Base-by-base conservation (phyloP, 2,113 vertebrate genomes). In the Cariama cristata region DNA sequence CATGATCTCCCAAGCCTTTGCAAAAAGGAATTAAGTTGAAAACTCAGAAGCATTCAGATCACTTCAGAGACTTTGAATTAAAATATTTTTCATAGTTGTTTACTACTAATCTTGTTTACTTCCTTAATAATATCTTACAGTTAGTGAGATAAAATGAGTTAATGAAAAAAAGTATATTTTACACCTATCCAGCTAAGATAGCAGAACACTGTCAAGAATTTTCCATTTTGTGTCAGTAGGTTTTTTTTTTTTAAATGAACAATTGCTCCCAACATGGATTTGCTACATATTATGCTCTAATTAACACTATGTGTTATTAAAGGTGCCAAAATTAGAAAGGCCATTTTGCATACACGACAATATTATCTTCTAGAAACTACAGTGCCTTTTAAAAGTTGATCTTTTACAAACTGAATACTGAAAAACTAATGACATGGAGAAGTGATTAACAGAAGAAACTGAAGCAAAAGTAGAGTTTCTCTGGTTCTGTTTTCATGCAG, bases 401-500 rank as follows among this genome's bases (percentile, higher is more conserved):
- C 21, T 69, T 68, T 75, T 67, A 91, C 32, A 87, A 32, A 49
- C 12, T 24, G 40, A 92, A 55, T 22, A 60, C 53, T 6, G 24
- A 82, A 94, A 68, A 93, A 86, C 67, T 94, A 95, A 94, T 45
- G 79, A 75, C 10, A 26, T 82, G 73, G 14, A 83, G 90, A 96
- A 97, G 50, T 56, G 80, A 93, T 62, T n/a, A 62, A 90, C 47
- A 90, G 88, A 90, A 93, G 73, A 97, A 96, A 95, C 66, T 76
- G 64, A 93, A 97, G 79, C 64, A 82, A 82, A 79, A 47, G 73
- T 32, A 86, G 38, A 56, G 60, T 97, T 93, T 83, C 30, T 94
- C 52, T 42, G 79, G 58, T 67, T 87, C 86, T 75, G 55, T 75
- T 97, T 97, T 97, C 88, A 86, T 90, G 94, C 9, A 95, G 86